Percentiles rank a stretch among this genome's conserved stretches.
Evolutionary conservation across 2,888 invertebrate genomes (phyloP).

Genomic region (Andricus quercusramuli): DNA sequence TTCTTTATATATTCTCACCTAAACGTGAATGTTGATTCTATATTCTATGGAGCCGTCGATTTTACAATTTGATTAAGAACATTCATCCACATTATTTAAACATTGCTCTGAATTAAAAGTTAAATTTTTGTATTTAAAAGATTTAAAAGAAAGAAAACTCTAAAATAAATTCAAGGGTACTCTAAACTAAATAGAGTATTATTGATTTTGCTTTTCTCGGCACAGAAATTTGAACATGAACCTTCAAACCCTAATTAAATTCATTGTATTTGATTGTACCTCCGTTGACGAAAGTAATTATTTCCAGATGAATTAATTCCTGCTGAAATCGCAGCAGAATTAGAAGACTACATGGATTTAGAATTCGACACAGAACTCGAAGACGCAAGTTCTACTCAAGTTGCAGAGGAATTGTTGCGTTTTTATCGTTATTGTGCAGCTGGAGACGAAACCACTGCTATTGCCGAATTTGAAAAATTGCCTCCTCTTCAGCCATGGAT

Average conservation of each 20-base stretch:
- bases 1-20: no score
- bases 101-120: no score
- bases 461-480: constrained; percentile 66
- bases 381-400: constrained; percentile 70
- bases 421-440: constrained; percentile 65
- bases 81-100: no score
- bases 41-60: no score
- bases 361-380: constrained; percentile 70
- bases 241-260: neutral
- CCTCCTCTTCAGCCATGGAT: constrained; percentile 70
- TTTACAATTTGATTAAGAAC: no score
- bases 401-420: constrained; percentile 69
- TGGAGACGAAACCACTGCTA: constrained; percentile 59
- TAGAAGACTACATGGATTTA: constrained; percentile 72
- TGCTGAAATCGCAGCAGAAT: constrained; percentile 66
- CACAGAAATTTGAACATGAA: no score
- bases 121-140: no score
- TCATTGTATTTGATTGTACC: neutral
- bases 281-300: neutral
- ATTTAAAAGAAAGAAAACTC: no score
- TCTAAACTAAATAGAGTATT: no score
- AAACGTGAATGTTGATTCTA: no score
- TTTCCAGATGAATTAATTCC: constrained; percentile 64
- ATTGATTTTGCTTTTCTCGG: no score
- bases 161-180: no score